Base-by-base conservation (phyloP, 2,888 invertebrate species). In the Dione vanillae region DNA sequence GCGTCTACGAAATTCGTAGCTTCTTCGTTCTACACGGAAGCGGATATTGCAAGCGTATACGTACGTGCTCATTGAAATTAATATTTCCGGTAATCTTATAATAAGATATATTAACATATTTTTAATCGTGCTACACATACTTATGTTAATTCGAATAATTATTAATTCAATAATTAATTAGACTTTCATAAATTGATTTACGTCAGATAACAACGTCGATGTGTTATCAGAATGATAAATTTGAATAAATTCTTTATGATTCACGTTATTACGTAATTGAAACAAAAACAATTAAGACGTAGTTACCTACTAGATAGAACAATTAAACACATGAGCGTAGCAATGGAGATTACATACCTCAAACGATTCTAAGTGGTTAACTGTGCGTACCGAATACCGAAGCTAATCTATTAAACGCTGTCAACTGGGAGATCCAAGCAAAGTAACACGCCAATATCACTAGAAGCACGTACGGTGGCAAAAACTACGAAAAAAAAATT, bases 1-100 rank as follows among this genome's bases (percentile, higher is more conserved):
- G 85, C 83, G 76, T 90, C 90, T 90, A 89, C 90, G 88, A 85
- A 79, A 80, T 81, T 85, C 89, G 89, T 91, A 90, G 89, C 86
- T 85, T 19, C 87, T 86, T 77, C 80, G 77, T 74, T 47, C 73
- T 71, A 65, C 69, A 67, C 64, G 71, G 74, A 71, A 71, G 45
- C 71, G 71, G 69, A 71, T 64, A 56, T 69, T 62, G 35, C 58
- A 41, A 65, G 47, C 65, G 58, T 65, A 58, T 64, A 69, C 41
- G 52, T 59, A 52, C 45, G n/a, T 49, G 45, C 16, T 37, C 51
- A 20, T 37, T 52, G n/a, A 65, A 68, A 54, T 27, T 19, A 65
- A 52, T 52, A 65, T 54, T 69, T 72, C 67, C 52, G 67, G 64
- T 49, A 72, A 72, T 64, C 51, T 58, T 54, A 65, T 65, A 45